Evolutionary conservation across 1,140 invertebrate genomes (phyloP).

Genomic region (Drepana arcuata): DNA sequence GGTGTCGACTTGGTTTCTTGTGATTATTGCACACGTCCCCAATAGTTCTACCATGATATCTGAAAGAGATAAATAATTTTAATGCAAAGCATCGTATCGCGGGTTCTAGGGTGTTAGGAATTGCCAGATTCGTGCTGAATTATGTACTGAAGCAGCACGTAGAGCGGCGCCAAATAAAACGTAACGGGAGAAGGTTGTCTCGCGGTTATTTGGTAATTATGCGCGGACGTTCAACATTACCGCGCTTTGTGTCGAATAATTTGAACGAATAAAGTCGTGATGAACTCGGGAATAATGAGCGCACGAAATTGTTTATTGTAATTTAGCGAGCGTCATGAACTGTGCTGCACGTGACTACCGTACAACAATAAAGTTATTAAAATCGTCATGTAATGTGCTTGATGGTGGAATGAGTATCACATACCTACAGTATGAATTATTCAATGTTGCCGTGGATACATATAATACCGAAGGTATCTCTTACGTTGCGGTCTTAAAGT

Average conservation of each 20-base stretch:
- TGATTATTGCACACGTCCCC: slow-evolving; percentile 11
- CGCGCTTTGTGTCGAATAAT: slow-evolving; percentile 59
- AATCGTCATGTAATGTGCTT: slow-evolving; percentile 43
- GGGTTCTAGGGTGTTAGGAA: no score
- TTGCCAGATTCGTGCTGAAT: no score
- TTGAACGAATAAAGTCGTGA: slow-evolving; percentile 42
- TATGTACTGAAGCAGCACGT: no score
- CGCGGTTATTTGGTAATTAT: slow-evolving; percentile 64
- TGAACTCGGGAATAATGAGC: slow-evolving; percentile 58
- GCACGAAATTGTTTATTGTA: slow-evolving; percentile 65
- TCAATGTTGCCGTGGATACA: no score
- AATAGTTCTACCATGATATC: slow-evolving; percentile 28
- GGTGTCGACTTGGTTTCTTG: slow-evolving; percentile 5
- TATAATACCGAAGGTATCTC: no score
- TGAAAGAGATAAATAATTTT: slow-evolving; percentile 22
- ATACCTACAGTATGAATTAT: no score
- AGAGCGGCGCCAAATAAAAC: slow-evolving; percentile 54
- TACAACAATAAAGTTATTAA: slow-evolving; percentile 62
- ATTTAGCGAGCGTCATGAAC: slow-evolving; percentile 52
- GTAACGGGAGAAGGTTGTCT: slow-evolving; percentile 40
- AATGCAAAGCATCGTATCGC: slow-evolving; percentile 1
- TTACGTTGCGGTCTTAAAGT: no score
- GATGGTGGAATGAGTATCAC: no score
- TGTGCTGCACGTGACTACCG: slow-evolving; percentile 46
- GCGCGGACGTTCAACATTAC: slow-evolving; percentile 57